Base-by-base conservation (phyloP, 2,797 vertebrate species). In the Megalops cyprinoides region DNA sequence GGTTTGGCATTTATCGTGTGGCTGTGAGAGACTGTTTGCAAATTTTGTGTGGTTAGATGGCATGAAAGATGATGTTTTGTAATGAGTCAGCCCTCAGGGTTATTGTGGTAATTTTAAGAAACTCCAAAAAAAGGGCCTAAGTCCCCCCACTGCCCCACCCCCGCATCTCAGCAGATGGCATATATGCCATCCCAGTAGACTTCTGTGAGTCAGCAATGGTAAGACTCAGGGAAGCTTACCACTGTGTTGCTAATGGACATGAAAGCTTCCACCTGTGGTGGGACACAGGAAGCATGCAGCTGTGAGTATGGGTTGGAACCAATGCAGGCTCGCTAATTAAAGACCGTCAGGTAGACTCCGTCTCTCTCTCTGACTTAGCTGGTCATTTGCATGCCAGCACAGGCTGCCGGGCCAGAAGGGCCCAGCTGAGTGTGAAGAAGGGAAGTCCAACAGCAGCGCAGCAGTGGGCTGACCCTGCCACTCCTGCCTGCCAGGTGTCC, bases 251-350 rank as follows among this genome's bases (percentile, higher is more conserved):
- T 71, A 71, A 44, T 44, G 23, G 39, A 23, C n/a, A 71, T 3
- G 20, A 18, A 42, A 71, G 67, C 39, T 42, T 44, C 67, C 67
- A 71, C 67, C 58, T 77, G 75, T 37, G 67, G 39, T 23, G 20
- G 10, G 39, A 71, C 67, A 86, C 89, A 87, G 88, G 87, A 88
- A 81, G 85, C 77, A 60, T 82, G 87, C 83, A 65, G 86, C 69
- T 65, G 84, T 42, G 75, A 74, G 83, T 82, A 86, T 84, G 84
- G 85, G 87, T 87, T 89, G 85, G 91, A 86, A 82, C 87, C 85
- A 42, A 8, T 53, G 65, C 67, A 56, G 20, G 46, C 46, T 48
- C 74, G 67, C 31, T 81, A 60, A 80, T 46, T 81, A 74, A 82
- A 77, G 80, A 56, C 53, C 37, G 67, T 81, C 69, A 51, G 71